phyloP scores from a whole-genome alignment of 2,113 vertebrate genomes.

The Serinus canaria region DNA sequence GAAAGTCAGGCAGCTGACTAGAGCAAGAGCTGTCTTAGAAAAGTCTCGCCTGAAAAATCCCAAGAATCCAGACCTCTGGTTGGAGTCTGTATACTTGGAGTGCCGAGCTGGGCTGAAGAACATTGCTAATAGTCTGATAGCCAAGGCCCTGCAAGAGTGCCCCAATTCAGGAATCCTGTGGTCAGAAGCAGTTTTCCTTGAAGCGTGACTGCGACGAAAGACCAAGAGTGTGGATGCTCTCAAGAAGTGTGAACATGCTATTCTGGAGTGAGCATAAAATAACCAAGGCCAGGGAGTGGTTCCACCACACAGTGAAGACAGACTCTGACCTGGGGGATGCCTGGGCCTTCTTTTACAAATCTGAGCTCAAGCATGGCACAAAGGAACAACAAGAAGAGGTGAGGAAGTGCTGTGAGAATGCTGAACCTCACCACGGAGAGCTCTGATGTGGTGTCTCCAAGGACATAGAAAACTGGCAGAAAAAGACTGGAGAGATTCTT shows the following conservation, averaged over 20 bases:
- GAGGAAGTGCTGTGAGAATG: slow-evolving; percentile 87
- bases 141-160: slow-evolving; percentile 94
- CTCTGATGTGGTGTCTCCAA: slow-evolving; percentile 93
- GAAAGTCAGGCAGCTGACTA: slow-evolving; percentile 88
- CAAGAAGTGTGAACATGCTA: slow-evolving; percentile 95
- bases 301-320: slow-evolving; percentile 93
- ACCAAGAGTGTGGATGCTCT: slow-evolving; percentile 96
- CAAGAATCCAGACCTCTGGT: slow-evolving; percentile 91
- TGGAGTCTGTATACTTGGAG: slow-evolving; percentile 91
- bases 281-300: slow-evolving; percentile 95
- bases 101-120: slow-evolving; percentile 92
- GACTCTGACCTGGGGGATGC: slow-evolving; percentile 95
- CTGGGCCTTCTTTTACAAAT: slow-evolving; percentile 97
- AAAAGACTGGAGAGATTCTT: slow-evolving; percentile 90
- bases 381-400: slow-evolving; percentile 92
- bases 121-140: slow-evolving; percentile 93
- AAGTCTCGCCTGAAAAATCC: slow-evolving; percentile 91
- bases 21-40: slow-evolving; percentile 92
- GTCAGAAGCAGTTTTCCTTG: slow-evolving; percentile 94
- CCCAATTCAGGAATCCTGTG: slow-evolving; percentile 96
- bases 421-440: slow-evolving; percentile 88
- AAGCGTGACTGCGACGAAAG: slow-evolving; percentile 90
- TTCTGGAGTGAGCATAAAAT: slow-evolving; percentile 98
- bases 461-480: slow-evolving; percentile 92
- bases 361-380: slow-evolving; percentile 91